phyloP scores from a whole-genome alignment of 2,888 invertebrate genomes.

The Drosophila rellima region DNA sequence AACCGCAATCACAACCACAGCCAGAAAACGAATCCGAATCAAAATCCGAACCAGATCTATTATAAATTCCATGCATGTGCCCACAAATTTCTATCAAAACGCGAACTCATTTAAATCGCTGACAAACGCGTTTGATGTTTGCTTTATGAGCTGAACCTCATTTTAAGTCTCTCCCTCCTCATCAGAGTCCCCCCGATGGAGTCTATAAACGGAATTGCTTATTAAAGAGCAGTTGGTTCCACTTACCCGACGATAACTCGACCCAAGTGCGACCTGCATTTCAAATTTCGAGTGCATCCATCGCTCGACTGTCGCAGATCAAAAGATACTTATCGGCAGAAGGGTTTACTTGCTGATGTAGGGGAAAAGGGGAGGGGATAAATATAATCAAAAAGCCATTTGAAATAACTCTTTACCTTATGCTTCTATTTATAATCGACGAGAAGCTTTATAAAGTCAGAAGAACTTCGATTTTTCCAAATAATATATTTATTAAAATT shows the following conservation, averaged over 20 bases:
- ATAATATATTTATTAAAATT: no score
- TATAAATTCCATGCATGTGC: conserved; percentile 55
- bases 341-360: no score
- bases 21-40: not conserved
- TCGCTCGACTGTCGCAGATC: conserved; percentile 15
- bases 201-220: conserved; percentile 15
- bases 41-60: conserved; percentile 24
- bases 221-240: conserved; percentile 39
- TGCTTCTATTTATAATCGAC: no score
- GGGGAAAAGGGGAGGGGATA: no score
- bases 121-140: conserved; percentile 68
- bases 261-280: conserved; percentile 29
- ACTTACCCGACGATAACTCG: conserved; percentile 20
- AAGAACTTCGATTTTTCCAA: no score
- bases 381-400: no score
- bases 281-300: conserved; percentile 21
- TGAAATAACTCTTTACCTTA: no score
- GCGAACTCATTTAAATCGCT: conserved; percentile 76
- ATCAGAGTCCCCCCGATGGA: not conserved
- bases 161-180: conserved; percentile 36
- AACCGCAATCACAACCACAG: not conserved
- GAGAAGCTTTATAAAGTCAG: no score
- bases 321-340: conserved; percentile 24
- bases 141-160: conserved; percentile 66
- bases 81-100: conserved; percentile 70